A percentile compares a stretch with the other conserved stretches of the same genome.
Conservation (phyloP, 2,888 invertebrate genomes). For the Ischnura elegans region DNA sequence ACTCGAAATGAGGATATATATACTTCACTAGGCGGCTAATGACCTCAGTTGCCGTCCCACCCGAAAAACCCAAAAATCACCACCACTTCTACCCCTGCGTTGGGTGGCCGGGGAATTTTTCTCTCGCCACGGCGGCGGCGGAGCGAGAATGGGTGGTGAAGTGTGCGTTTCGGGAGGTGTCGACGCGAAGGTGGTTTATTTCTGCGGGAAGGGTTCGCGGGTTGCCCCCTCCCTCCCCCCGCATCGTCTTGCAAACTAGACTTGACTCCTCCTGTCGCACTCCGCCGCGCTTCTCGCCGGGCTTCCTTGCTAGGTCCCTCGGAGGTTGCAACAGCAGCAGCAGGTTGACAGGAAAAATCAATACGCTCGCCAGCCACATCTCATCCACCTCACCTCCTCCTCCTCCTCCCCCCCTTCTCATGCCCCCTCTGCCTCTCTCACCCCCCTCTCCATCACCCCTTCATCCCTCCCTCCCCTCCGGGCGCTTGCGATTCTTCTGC, state of each 20-base stretch:
- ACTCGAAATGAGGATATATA: no score
- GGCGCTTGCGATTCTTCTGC: background rate
- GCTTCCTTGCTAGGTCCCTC: conserved; percentile 51
- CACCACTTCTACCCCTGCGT: no score
- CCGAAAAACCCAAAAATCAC: no score
- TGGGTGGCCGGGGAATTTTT: conserved; percentile 14
- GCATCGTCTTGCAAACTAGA: background rate
- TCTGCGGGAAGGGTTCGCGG: conserved; percentile 8
- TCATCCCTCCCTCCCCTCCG: background rate
- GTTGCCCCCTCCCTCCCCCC: conserved; percentile 2
- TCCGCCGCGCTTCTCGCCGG: background rate
- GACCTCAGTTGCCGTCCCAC: no score
- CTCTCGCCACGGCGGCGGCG: background rate
- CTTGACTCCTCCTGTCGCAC: conserved; percentile 15
- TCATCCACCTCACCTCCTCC: conserved; percentile 55
- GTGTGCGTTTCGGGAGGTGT: background rate
- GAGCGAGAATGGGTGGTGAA: background rate
- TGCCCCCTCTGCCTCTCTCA: background rate
- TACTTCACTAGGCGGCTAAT: no score
- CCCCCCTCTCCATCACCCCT: background rate
- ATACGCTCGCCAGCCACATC: conserved; percentile 63
- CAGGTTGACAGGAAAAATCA: conserved; percentile 67
- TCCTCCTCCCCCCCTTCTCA: background rate
- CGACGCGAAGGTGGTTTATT: background rate
- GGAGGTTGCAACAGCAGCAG: conserved; percentile 57